Evolutionary conservation across 2,113 vertebrate genomes (phyloP).

Genomic region (rat (Rattus norvegicus)): DNA sequence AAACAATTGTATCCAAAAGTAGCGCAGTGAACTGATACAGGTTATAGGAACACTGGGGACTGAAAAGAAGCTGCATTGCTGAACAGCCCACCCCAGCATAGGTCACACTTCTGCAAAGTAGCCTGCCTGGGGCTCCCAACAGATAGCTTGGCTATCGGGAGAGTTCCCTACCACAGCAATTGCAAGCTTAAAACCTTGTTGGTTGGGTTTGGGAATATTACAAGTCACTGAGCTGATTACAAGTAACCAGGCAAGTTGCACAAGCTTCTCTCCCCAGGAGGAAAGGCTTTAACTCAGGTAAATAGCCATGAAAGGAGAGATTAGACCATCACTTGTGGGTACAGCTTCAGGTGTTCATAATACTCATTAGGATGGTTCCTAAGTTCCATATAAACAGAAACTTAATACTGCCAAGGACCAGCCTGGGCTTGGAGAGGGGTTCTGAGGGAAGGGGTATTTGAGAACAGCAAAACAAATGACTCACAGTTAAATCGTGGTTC

Average conservation of each 20-base stretch:
- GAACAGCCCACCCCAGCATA: not conserved
- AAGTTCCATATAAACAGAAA: not conserved
- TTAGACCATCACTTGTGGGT: not conserved
- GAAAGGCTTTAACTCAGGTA: not conserved
- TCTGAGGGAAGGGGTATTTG: no score
- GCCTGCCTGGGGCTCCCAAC: not conserved
- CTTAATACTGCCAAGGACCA: not conserved
- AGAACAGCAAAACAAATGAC: no score
- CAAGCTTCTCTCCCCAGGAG: not conserved
- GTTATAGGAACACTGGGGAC: no score
- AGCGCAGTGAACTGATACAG: no score
- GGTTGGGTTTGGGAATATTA: not conserved
- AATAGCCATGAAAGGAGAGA: not conserved
- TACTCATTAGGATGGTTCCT: not conserved
- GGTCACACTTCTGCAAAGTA: no score
- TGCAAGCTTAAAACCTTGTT: not conserved
- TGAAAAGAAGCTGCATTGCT: not conserved
- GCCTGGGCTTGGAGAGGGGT: no score
- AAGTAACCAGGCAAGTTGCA: not conserved
- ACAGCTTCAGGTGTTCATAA: not conserved
- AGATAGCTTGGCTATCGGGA: not conserved
- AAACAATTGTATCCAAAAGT: not conserved
- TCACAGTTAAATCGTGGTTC: no score
- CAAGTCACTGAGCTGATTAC: not conserved
- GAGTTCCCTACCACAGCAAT: not conserved